A percentile compares a stretch with the other conserved stretches of the same genome.
Conservation (phyloP, 2,797 vertebrate genomes). For the Calcarius lapponicus region DNA sequence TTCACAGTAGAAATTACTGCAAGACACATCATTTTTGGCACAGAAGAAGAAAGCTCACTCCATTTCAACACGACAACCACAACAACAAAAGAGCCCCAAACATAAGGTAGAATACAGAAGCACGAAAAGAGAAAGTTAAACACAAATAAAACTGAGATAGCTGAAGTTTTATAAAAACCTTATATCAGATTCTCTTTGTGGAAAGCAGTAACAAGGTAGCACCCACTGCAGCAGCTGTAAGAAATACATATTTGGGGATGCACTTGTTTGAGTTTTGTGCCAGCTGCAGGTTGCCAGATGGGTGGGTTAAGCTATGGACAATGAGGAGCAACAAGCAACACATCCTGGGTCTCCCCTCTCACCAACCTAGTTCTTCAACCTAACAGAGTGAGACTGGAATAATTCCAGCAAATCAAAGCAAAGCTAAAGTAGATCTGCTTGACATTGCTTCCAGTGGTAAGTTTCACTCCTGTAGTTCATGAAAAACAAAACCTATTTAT, state of each 20-base stretch:
- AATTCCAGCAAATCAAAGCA: not conserved
- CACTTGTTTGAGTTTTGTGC: not conserved
- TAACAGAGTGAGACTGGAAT: not conserved
- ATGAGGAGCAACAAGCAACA: not conserved
- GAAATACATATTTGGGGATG: not conserved
- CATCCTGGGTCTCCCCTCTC: not conserved
- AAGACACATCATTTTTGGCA: not conserved
- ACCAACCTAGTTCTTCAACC: accelerated
- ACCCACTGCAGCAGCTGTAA: not conserved
- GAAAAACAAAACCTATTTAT: not conserved
- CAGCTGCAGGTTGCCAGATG: not conserved
- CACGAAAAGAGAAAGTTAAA: not conserved
- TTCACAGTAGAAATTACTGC: not conserved
- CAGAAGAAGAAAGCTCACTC: not conserved
- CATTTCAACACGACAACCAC: not conserved
- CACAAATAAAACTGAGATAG: not conserved
- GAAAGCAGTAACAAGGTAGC: not conserved
- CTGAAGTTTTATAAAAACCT: not conserved
- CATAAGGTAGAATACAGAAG: not conserved
- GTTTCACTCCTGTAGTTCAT: not conserved
- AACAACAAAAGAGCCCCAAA: not conserved
- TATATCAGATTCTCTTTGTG: not conserved
- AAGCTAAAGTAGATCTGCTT: not conserved
- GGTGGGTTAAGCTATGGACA: not conserved
- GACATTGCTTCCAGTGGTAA: not conserved